These are phyloP conservation scores for Lagopus muta DNA, from an alignment of 2,113 vertebrate genomes.

Conservation along the genomic window DNA sequence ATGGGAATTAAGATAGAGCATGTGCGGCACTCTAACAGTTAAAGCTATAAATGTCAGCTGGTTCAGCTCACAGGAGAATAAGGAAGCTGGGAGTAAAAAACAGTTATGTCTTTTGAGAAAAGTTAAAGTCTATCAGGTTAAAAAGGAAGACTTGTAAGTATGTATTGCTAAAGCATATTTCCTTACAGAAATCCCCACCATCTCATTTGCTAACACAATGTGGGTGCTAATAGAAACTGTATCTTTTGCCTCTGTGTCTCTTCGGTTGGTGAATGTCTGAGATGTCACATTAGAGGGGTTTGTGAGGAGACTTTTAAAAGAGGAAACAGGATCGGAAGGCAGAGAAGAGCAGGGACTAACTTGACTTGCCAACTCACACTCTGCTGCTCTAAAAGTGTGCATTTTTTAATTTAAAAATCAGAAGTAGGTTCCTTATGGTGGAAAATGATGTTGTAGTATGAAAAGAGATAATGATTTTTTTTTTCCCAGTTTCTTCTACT, in stretches of 20 bases:
- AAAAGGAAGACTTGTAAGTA: neutral
- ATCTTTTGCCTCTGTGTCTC: neutral
- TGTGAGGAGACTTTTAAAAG: neutral
- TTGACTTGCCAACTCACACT: neutral
- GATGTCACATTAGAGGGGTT: neutral
- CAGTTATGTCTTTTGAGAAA: neutral
- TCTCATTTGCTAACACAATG: neutral
- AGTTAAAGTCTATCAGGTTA: neutral
- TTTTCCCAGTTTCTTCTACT: neutral
- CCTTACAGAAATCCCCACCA: neutral
- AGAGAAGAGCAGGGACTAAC: neutral
- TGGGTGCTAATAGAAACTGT: neutral
- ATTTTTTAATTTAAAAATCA: neutral
- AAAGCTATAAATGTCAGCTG: neutral
- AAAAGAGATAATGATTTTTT: neutral
- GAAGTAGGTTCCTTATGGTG: neutral
- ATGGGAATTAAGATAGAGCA: neutral
- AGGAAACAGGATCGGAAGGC: neutral
- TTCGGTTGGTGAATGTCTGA: neutral
- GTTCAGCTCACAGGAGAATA: neutral
- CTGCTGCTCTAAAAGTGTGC: neutral
- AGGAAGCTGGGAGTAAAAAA: constrained; percentile 6
- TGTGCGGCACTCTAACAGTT: neutral
- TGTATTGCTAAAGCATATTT: neutral
- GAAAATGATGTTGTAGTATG: neutral